Evolutionary conservation across 2,113 vertebrate genomes (phyloP).

Genomic region (Lasiurus cinereus): DNA sequence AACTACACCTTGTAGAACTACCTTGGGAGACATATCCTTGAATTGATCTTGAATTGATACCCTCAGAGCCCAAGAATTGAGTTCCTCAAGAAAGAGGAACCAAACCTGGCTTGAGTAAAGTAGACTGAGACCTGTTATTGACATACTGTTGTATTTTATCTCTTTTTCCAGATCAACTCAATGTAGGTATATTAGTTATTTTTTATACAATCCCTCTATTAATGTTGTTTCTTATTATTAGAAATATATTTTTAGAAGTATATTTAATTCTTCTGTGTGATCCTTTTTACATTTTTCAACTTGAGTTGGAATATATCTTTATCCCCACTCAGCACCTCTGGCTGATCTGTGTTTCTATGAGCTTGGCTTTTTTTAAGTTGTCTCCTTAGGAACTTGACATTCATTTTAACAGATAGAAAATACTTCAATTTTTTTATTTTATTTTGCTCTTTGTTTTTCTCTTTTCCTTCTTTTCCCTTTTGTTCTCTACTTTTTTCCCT

Average conservation of each 20-base stretch:
- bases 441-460: background rate
- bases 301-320: background rate
- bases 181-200: background rate
- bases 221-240: background rate
- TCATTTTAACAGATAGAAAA: background rate
- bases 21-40: background rate
- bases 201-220: background rate
- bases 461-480: background rate
- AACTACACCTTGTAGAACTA: background rate
- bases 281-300: background rate
- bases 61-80: background rate
- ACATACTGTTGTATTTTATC: background rate
- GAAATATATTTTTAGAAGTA: background rate
- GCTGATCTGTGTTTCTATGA: background rate
- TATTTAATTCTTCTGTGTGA: background rate
- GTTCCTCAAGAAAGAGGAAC: background rate
- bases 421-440: background rate
- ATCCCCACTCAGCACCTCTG: background rate
- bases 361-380: background rate
- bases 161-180: background rate
- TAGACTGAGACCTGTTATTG: background rate
- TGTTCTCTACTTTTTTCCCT: background rate
- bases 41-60: background rate
- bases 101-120: background rate
- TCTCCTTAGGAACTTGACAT: constrained; percentile 4